phyloP scores from a whole-genome alignment of 1,140 invertebrate genomes.

The Mercenaria mercenaria region DNA sequence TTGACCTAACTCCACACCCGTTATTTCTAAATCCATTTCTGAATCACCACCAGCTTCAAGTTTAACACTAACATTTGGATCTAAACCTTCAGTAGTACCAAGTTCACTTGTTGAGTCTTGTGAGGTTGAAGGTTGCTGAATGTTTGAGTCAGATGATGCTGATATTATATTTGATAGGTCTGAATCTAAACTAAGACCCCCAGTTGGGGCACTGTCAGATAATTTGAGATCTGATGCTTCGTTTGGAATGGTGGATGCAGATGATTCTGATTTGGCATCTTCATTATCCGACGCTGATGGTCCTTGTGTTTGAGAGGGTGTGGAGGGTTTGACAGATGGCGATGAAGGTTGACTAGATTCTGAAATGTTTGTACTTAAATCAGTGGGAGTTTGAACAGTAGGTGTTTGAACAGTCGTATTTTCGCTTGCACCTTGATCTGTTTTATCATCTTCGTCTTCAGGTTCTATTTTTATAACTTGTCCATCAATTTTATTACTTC shows the following conservation, averaged over 20 bases:
- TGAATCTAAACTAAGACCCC: conserved; percentile 47
- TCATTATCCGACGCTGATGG: conserved; percentile 7
- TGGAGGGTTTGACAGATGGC: conserved; percentile 12
- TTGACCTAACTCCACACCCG: conserved; percentile 43
- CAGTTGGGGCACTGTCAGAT: conserved; percentile 22
- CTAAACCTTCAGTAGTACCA: background rate
- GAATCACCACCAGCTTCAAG: conserved; percentile 35
- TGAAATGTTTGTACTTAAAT: background rate
- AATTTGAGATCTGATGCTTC: conserved; percentile 41
- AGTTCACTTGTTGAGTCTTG: conserved; percentile 2
- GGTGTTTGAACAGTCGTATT: background rate
- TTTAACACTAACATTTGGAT: conserved; percentile 47
- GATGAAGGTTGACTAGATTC: conserved; percentile 44
- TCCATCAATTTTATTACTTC: conserved; percentile 23
- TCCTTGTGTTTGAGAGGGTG: conserved; percentile 14
- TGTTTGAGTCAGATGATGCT: background rate
- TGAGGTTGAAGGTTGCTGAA: background rate
- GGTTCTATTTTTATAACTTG: conserved; percentile 57
- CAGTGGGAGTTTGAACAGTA: background rate
- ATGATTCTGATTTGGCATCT: conserved; percentile 40
- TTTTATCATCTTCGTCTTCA: conserved; percentile 15
- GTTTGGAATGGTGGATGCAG: conserved; percentile 38
- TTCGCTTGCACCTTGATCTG: background rate
- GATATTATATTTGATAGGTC: conserved; percentile 48
- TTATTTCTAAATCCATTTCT: conserved; percentile 58